A percentile compares a stretch with the other conserved stretches of the same genome.
Conservation (phyloP, 2,113 vertebrate genomes). For the Sapayoa aenigma region DNA sequence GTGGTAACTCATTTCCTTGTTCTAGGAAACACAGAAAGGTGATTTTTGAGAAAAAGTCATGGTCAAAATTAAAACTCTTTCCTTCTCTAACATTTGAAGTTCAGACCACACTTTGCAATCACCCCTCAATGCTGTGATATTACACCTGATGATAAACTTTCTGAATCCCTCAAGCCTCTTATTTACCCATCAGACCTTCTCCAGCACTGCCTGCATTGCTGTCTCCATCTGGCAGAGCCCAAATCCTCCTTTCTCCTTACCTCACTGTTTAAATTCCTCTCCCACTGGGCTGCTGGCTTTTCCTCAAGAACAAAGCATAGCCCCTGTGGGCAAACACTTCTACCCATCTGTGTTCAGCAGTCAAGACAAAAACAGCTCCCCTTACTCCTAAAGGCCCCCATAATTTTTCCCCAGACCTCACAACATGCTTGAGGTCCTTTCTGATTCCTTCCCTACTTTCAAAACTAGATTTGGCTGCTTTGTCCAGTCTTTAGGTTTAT, state of each 20-base stretch:
- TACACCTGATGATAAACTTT: background rate
- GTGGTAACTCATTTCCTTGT: background rate
- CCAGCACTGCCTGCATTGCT: background rate
- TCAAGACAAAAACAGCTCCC: background rate
- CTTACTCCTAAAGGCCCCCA: background rate
- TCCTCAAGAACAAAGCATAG: background rate
- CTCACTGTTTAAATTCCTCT: constrained; percentile 25
- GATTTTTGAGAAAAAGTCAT: background rate
- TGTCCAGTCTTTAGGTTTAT: background rate
- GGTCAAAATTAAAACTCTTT: background rate
- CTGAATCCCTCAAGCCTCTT: background rate
- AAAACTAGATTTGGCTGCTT: background rate
- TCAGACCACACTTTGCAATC: background rate
- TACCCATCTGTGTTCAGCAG: background rate
- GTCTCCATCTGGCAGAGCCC: background rate
- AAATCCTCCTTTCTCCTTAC: constrained; percentile 23
- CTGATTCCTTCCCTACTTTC: background rate
- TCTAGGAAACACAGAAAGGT: background rate
- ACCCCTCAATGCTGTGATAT: background rate
- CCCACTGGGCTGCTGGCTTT: background rate
- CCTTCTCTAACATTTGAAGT: background rate
- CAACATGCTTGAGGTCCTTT: background rate
- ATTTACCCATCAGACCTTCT: background rate
- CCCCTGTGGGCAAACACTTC: background rate
- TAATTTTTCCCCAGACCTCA: background rate